Conservation (phyloP, 2,113 vertebrate genomes). For the Hystrix cristata region DNA sequence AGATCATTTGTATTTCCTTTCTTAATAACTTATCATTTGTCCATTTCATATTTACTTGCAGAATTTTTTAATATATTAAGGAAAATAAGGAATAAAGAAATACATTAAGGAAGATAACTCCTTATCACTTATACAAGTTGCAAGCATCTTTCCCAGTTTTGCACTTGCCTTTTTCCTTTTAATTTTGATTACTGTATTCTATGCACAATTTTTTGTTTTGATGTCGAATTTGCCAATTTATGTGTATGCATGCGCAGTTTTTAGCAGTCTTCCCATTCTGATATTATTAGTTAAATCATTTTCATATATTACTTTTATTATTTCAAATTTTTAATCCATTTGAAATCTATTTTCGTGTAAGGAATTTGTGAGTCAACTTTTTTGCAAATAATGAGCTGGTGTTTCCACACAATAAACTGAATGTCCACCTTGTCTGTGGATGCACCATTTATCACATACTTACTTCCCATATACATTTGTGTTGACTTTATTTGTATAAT, state of each 20-base stretch:
- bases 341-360: not conserved
- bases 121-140: not conserved
- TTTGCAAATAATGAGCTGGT: conserved; percentile 10
- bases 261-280: not conserved
- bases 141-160: not conserved
- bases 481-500: not conserved
- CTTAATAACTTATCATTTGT: not conserved
- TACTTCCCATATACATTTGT: not conserved
- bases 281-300: conserved; percentile 16
- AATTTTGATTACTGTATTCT: conserved; percentile 3
- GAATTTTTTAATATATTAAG: not conserved
- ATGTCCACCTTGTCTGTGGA: not conserved
- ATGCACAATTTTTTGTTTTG: not conserved
- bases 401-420: conserved; percentile 26
- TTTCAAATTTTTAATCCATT: conserved; percentile 34
- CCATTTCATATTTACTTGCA: conserved; percentile 15
- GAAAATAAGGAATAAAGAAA: conserved; percentile 25
- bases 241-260: not conserved
- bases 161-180: not conserved
- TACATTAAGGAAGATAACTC: not conserved
- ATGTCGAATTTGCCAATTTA: not conserved
- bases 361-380: not conserved
- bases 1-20: conserved; percentile 33
- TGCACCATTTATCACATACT: not conserved
- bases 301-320: conserved; percentile 4